These are phyloP conservation scores for Papilio gigon DNA, from an alignment of 2,888 invertebrate genomes.

Conservation along the genomic window DNA sequence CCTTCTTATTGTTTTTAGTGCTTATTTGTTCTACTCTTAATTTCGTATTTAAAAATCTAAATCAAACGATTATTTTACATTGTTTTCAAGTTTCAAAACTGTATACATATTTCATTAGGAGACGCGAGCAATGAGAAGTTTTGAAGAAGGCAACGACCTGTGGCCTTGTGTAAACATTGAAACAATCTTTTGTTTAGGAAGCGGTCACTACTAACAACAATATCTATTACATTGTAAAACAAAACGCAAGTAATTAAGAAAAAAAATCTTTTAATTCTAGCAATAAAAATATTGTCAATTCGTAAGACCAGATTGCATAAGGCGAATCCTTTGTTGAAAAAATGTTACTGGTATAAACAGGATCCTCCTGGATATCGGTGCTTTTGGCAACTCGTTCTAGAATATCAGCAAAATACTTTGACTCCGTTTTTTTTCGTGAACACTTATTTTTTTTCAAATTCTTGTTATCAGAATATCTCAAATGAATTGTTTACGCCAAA, in stretches of 20 bases:
- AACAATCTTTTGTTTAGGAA: conserved; percentile 27
- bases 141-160: conserved; percentile 29
- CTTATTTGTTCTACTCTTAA: too few species aligned
- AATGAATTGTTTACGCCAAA: conserved; percentile 16
- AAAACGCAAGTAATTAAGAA: conserved; percentile 2
- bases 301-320: too few species aligned
- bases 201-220: conserved; percentile 14
- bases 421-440: background rate
- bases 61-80: background rate
- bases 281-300: too few species aligned
- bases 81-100: background rate
- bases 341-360: too few species aligned
- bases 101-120: background rate
- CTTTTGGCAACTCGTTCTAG: too few species aligned
- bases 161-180: conserved; percentile 28
- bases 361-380: too few species aligned
- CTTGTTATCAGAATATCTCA: conserved; percentile 6
- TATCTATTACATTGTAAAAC: conserved; percentile 29
- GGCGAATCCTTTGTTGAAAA: too few species aligned
- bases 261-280: too few species aligned
- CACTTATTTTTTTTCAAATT: conserved; percentile 1
- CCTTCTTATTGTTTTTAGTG: too few species aligned
- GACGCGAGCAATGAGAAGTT: conserved; percentile 3
- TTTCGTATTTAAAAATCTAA: too few species aligned
- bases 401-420: too few species aligned